phyloP scores from a whole-genome alignment of 2,113 vertebrate genomes.

The Saimiri boliviensis region DNA sequence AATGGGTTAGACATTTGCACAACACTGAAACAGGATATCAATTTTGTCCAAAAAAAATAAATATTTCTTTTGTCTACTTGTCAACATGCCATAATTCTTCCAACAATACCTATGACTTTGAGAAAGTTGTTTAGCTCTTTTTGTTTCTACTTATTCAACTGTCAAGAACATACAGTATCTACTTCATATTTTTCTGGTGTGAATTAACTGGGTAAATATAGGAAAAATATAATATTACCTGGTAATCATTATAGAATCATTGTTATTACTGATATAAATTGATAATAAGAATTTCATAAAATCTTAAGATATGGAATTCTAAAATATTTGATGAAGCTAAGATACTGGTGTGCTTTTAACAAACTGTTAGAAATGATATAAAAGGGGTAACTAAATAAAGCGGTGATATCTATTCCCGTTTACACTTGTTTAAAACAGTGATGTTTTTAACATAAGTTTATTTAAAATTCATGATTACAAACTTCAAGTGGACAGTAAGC shows the following conservation, averaged over 20 bases:
- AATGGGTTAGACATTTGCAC: not conserved
- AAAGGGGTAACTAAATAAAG: not conserved
- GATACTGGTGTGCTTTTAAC: not conserved
- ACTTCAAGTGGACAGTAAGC: not conserved
- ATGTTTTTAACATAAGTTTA: not conserved
- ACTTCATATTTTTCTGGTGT: not conserved
- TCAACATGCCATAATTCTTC: not conserved
- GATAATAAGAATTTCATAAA: not conserved
- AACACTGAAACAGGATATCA: not conserved
- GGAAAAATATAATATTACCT: not conserved
- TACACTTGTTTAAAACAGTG: not conserved
- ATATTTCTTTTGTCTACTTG: accelerated
- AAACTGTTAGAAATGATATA: not conserved
- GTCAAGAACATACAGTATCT: not conserved
- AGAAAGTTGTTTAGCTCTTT: not conserved
- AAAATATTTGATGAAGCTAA: not conserved
- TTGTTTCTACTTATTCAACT: not conserved
- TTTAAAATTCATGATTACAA: not conserved
- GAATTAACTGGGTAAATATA: not conserved
- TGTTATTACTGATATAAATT: not conserved
- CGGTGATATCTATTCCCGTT: not conserved
- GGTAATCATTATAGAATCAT: not conserved
- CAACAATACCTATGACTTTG: not conserved
- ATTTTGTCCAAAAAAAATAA: not conserved
- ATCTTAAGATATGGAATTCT: not conserved